These are phyloP conservation scores for Thryonomys swinderianus DNA, from an alignment of 2,113 vertebrate genomes.

Conservation along the genomic window DNA sequence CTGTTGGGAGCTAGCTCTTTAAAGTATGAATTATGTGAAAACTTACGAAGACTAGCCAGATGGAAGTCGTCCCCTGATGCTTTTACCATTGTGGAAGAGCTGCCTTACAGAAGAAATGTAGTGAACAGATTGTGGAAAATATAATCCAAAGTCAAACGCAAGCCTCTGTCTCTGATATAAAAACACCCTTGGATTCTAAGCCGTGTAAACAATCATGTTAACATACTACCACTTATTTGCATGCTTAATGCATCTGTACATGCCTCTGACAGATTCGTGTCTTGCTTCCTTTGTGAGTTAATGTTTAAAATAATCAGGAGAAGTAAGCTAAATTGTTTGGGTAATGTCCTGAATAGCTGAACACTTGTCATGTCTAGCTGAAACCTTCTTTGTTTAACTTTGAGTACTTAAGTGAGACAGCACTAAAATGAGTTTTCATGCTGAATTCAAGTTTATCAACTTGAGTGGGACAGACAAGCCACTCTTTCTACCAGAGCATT, in stretches of 20 bases:
- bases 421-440: neutral
- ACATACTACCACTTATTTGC: neutral
- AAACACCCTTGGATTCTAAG: conserved; percentile 60
- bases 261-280: neutral
- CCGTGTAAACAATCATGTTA: conserved; percentile 56
- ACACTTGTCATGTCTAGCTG: conserved; percentile 24
- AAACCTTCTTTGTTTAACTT: conserved; percentile 54
- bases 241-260: neutral
- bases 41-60: conserved; percentile 34
- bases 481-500: neutral
- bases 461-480: neutral
- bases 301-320: conserved; percentile 61
- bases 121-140: conserved; percentile 56
- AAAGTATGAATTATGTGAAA: conserved; percentile 65
- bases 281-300: neutral
- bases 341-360: conserved; percentile 32
- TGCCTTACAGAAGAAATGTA: conserved; percentile 45
- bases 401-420: neutral
- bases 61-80: conserved; percentile 50
- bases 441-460: neutral
- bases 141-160: conserved; percentile 50
- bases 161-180: neutral
- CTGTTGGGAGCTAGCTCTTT: conserved; percentile 35
- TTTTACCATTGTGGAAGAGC: conserved; percentile 30
- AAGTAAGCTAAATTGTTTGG: conserved; percentile 63